Evolutionary conservation across 2,797 vertebrate species (phyloP).

Genomic region (Xiphophorus birchmanni): DNA sequence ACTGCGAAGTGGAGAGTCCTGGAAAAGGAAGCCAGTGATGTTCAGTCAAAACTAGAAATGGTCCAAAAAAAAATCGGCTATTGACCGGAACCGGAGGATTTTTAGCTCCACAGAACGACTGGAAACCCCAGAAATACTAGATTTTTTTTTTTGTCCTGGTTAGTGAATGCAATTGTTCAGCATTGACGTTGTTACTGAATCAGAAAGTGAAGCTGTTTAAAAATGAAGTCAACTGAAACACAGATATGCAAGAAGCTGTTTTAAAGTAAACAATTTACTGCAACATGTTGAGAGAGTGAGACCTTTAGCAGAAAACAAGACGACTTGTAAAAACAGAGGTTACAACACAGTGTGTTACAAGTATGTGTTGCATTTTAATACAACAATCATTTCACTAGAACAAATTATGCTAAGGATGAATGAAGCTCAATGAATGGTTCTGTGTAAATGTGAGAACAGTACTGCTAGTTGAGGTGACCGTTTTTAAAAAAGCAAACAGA

Average conservation of each 20-base stretch:
- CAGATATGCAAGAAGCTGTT: neutral
- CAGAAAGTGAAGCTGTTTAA: neutral
- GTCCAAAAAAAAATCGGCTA: neutral
- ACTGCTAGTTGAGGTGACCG: slow-evolving; percentile 1
- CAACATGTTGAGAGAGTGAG: neutral
- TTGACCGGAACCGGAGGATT: neutral
- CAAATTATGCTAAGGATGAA: neutral
- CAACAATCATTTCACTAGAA: slow-evolving; percentile 10
- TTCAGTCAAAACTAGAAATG: neutral
- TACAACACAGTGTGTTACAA: neutral
- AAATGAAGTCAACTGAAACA: neutral
- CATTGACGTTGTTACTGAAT: neutral
- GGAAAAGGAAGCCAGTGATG: slow-evolving; percentile 28
- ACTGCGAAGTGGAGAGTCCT: slow-evolving; percentile 89
- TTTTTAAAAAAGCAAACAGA: neutral
- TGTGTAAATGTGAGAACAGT: slow-evolving; percentile 10
- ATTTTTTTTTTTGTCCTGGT: neutral
- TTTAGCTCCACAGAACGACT: neutral
- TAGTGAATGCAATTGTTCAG: neutral
- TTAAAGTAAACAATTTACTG: neutral
- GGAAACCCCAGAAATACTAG: neutral
- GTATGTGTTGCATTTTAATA: neutral
- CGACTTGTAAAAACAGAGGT: neutral
- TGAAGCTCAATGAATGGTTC: neutral
- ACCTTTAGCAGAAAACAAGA: neutral